These are phyloP conservation scores for Dolichomitus sp. DNA, from an alignment of 2,888 invertebrate species.

Conservation along the genomic window DNA sequence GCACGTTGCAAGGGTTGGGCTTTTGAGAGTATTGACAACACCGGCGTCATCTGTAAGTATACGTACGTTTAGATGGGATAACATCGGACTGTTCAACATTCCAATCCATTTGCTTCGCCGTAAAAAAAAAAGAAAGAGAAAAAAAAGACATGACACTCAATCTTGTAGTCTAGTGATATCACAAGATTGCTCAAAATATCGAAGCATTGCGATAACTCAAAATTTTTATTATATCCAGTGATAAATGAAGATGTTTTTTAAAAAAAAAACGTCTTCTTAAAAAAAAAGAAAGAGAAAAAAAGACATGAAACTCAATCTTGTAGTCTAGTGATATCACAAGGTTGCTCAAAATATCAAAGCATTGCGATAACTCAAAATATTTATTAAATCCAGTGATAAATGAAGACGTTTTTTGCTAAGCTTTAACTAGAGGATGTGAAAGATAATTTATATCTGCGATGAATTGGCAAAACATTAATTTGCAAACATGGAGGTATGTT, in stretches of 20 bases:
- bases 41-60: neutral
- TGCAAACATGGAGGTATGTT: too few relatives aligned
- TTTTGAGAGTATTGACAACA: neutral
- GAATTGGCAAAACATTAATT: too few relatives aligned
- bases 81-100: constrained; percentile 5
- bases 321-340: neutral
- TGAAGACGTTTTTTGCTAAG: too few relatives aligned
- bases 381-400: too few relatives aligned
- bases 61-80: neutral
- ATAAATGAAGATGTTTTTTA: too few relatives aligned
- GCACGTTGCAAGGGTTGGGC: neutral
- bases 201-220: neutral
- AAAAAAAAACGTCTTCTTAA: too few relatives aligned
- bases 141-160: neutral
- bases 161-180: neutral
- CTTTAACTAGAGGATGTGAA: too few relatives aligned
- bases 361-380: neutral
- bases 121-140: neutral
- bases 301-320: neutral
- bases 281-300: neutral
- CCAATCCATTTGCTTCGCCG: constrained; percentile 3
- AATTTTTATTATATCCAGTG: too few relatives aligned
- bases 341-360: neutral
- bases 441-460: too few relatives aligned
- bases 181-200: neutral